Base-by-base conservation (phyloP, 2,113 vertebrate species). In the Odontesthes bonariensis region DNA sequence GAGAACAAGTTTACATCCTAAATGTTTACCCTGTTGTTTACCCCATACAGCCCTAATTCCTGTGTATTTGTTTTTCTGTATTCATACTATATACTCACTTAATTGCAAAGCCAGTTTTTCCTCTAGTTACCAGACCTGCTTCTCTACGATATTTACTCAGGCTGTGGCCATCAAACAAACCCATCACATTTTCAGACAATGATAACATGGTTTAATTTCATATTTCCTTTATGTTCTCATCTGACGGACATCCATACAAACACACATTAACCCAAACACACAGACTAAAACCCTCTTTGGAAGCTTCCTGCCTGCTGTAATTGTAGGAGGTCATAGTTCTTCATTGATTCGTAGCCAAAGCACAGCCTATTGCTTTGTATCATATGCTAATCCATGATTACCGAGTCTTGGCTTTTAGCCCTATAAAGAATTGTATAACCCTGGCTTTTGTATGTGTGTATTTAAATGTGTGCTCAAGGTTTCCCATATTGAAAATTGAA, bases 251-350 rank as follows among this genome's bases (percentile, higher is more conserved):
- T 35, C 2, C 70, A 69, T 57, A 71, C 57, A 75, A 0, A 76
- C 46, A 63, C 22, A 40, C 56, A 33, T 73, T 83, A 44, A 79
- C 13, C 47, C 54, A 63, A 69, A 53, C 53, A 66, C 27, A n/a
- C n/a, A n/a, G n/a, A 1, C 27, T 40, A 38, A 67, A 73, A 75
- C 54, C 38, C 31, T 72, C 62, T 74, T 52, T 75, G 66, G 27
- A 81, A 54, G 68, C 67, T 20, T 76, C 13, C 68, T 81, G 77
- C 66, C 63, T 63, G 49, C 67, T 72, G 72, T 75, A 86, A 89
- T 86, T 81, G 82, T 66, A 59, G 61, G 56, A 85, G 84, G 79
- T 80, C 73, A 81, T 46, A 75, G 82, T 86, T 85, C 66, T 71
- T 63, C 54, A 86, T 80, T 81, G 72, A 84, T 59, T 20, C 63